These are phyloP conservation scores for Chionoecetes opilio DNA, from an alignment of 1,140 invertebrate genomes.

Conservation along the genomic window DNA sequence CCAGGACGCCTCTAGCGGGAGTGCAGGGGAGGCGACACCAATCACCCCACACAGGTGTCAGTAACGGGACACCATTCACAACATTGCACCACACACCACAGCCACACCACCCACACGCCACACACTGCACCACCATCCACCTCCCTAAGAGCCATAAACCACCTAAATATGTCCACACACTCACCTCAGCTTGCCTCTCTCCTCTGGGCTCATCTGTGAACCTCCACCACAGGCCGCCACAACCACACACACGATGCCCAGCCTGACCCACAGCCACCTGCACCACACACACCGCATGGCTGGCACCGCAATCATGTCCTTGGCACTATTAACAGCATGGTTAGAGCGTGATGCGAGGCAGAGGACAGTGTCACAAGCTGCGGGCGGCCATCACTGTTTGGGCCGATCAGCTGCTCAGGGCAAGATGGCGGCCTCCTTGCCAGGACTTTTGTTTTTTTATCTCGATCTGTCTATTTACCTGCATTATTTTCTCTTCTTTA, in stretches of 20 bases:
- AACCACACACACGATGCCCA: slow-evolving; percentile 63
- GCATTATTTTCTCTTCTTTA: too few relatives aligned
- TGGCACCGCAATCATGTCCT: slow-evolving; percentile 62
- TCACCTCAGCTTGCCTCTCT: slow-evolving; percentile 67
- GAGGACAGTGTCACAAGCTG: slow-evolving; percentile 57
- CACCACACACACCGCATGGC: slow-evolving; percentile 68
- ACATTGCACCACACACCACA: too few relatives aligned
- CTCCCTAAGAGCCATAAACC: too few relatives aligned
- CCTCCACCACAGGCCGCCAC: slow-evolving; percentile 60
- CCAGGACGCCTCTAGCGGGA: too few relatives aligned
- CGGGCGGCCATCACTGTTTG: slow-evolving; percentile 64
- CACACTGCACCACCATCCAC: too few relatives aligned
- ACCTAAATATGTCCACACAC: too few relatives aligned
- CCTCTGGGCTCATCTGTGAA: slow-evolving; percentile 51
- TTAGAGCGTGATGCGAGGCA: slow-evolving; percentile 47
- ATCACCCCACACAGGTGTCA: too few relatives aligned
- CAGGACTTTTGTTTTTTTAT: too few relatives aligned
- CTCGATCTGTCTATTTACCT: too few relatives aligned
- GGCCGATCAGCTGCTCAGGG: slow-evolving; percentile 69
- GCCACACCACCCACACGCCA: too few relatives aligned
- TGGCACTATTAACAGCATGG: slow-evolving; percentile 60
- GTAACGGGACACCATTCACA: too few relatives aligned
- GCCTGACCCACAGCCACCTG: slow-evolving; percentile 49
- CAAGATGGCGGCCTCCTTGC: slow-evolving; percentile 60
- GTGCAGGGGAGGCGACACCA: too few relatives aligned